These are phyloP conservation scores for Nicator chloris DNA, from an alignment of 2,113 vertebrate species.

Conservation along the genomic window DNA sequence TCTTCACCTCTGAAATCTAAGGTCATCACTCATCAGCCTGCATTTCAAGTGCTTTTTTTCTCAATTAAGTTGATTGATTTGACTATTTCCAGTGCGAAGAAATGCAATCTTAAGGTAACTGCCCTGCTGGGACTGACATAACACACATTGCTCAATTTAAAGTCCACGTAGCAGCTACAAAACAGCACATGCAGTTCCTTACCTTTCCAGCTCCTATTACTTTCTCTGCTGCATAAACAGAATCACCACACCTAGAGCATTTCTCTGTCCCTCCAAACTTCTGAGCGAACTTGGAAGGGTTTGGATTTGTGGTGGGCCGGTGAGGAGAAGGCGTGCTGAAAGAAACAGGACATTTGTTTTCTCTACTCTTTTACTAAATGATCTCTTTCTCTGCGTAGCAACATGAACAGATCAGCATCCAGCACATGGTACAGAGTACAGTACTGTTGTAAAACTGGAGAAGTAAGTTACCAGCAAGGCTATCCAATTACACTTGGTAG, in stretches of 20 bases:
- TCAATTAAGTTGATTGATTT: not conserved
- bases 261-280: slow-evolving; percentile 91
- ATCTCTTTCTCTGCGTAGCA: not conserved
- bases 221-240: slow-evolving; percentile 93
- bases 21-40: not conserved
- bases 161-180: rapidly evolving
- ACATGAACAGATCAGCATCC: not conserved
- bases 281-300: slow-evolving; percentile 92
- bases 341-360: not conserved
- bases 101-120: not conserved
- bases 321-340: slow-evolving; percentile 74
- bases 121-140: not conserved
- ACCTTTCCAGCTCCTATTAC: slow-evolving; percentile 96
- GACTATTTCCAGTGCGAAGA: not conserved
- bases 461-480: not conserved
- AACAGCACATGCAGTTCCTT: not conserved
- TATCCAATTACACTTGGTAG: not conserved
- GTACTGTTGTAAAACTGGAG: not conserved
- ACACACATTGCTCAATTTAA: not conserved
- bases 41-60: not conserved
- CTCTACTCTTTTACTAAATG: not conserved
- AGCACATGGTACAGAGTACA: not conserved
- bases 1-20: not conserved
- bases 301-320: slow-evolving; percentile 86
- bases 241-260: slow-evolving; percentile 88